phyloP scores from a whole-genome alignment of 1,140 invertebrate genomes.

The Portunus trituberculatus region DNA sequence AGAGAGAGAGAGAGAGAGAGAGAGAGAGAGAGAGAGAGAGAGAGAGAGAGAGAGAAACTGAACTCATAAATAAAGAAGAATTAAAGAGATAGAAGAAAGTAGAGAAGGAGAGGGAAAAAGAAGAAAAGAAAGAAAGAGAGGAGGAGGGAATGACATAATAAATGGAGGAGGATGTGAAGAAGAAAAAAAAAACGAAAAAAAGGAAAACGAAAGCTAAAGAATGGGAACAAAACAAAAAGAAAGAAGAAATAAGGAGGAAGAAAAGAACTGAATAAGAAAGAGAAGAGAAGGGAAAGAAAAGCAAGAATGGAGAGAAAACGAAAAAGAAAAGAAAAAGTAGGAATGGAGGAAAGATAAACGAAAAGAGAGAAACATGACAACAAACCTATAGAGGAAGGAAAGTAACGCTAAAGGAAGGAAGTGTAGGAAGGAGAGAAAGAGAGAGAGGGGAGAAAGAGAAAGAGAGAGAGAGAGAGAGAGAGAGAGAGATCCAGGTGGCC shows the following conservation, averaged over 20 bases:
- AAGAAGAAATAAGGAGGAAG: background rate
- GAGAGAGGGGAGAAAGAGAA: slow-evolving; percentile 35
- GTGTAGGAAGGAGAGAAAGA: background rate
- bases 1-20: background rate
- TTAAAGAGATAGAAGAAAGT: background rate
- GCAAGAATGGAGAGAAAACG: no score
- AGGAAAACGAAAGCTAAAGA: background rate
- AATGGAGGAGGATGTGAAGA: no score
- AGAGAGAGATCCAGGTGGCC: no score
- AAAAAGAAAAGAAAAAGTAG: background rate
- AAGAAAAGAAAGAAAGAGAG: background rate
- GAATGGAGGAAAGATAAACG: background rate
- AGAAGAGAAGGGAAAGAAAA: background rate
- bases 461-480: slow-evolving; percentile 24
- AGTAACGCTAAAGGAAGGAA: no score
- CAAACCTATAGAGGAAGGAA: background rate
- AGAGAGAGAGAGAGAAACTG: background rate
- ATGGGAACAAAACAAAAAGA: background rate
- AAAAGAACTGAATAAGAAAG: background rate
- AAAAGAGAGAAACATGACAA: background rate
- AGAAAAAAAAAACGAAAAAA: no score
- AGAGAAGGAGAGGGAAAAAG: background rate
- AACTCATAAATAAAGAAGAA: no score
- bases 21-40: no score
- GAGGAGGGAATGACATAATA: background rate